phyloP scores from a whole-genome alignment of 2,888 invertebrate species.

The Parascotia fuliginaria region DNA sequence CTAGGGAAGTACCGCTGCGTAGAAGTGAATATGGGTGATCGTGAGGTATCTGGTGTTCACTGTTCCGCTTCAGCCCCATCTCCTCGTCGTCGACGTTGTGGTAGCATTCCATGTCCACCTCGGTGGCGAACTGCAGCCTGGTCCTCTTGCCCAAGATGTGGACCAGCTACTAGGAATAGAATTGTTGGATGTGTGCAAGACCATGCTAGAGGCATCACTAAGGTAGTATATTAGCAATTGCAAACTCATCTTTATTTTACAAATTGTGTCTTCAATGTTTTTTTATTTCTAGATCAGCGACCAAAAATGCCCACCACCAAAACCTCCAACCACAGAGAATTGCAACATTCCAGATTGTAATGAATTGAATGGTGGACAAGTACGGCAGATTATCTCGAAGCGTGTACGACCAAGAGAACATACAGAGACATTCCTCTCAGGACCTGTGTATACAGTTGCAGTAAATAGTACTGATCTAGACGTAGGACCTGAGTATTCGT shows the following conservation, averaged over 20 bases:
- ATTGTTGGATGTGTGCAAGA: constrained; percentile 90
- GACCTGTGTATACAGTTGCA: constrained; percentile 72
- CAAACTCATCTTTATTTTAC: neutral
- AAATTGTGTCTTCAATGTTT: neutral
- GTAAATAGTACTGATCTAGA: constrained; percentile 68
- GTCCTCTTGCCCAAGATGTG: constrained; percentile 92
- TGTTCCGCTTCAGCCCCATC: constrained; percentile 87
- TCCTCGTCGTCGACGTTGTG: constrained; percentile 87
- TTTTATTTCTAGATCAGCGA: constrained; percentile 67
- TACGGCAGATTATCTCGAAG: constrained; percentile 56
- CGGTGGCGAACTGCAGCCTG: constrained; percentile 93
- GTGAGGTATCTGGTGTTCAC: constrained; percentile 81
- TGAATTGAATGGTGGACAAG: constrained; percentile 41
- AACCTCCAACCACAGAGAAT: constrained; percentile 62
- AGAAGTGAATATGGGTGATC: constrained; percentile 88
- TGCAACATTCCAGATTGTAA: constrained; percentile 72
- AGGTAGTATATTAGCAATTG: constrained; percentile 50
- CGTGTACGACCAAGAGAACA: constrained; percentile 58
- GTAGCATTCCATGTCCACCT: constrained; percentile 92
- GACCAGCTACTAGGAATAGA: constrained; percentile 90
- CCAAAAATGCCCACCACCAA: constrained; percentile 67
- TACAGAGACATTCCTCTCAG: constrained; percentile 70
- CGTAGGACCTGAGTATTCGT: constrained; percentile 74
- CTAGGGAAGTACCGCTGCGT: constrained; percentile 90
- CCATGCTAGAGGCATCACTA: constrained; percentile 75